A percentile compares a stretch with the other conserved stretches of the same genome.
Evolutionary conservation across 2,797 vertebrate species (phyloP).

Genomic region (Mormyrops attenuatus): DNA sequence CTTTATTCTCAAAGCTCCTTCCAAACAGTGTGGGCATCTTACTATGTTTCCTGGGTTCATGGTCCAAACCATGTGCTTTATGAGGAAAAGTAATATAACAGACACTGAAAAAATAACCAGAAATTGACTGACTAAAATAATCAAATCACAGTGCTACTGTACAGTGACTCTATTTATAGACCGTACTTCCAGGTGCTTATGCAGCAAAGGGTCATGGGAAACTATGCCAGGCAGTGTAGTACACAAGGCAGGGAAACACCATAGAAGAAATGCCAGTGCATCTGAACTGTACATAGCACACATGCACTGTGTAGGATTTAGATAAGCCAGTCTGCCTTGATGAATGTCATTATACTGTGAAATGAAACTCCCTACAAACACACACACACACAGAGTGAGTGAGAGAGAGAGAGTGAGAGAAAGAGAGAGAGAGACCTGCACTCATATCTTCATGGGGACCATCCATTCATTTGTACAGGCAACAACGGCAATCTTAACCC

Average conservation of each 20-base stretch:
- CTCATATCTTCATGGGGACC: background rate
- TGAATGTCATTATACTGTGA: background rate
- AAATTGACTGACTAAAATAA: background rate
- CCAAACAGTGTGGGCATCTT: background rate
- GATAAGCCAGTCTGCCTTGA: background rate
- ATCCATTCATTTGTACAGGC: background rate
- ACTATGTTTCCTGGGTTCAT: background rate
- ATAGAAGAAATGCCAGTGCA: background rate
- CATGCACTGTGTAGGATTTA: background rate
- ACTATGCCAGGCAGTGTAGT: background rate
- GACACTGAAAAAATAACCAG: background rate
- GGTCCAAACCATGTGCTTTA: background rate
- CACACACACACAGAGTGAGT: background rate
- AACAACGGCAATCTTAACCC: background rate
- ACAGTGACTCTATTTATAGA: background rate
- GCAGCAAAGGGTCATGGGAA: background rate
- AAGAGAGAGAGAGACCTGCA: background rate
- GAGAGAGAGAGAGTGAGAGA: background rate
- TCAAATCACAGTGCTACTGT: background rate
- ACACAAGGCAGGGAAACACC: background rate
- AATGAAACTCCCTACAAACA: background rate
- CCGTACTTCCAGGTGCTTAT: background rate
- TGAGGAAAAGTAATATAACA: background rate
- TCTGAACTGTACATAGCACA: background rate
- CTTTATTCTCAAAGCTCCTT: background rate